A percentile compares a stretch with the other conserved stretches of the same genome.
These are phyloP conservation scores for Lasioglossum calceatum DNA, from an alignment of 2,888 invertebrate genomes.

Conservation along the genomic window DNA sequence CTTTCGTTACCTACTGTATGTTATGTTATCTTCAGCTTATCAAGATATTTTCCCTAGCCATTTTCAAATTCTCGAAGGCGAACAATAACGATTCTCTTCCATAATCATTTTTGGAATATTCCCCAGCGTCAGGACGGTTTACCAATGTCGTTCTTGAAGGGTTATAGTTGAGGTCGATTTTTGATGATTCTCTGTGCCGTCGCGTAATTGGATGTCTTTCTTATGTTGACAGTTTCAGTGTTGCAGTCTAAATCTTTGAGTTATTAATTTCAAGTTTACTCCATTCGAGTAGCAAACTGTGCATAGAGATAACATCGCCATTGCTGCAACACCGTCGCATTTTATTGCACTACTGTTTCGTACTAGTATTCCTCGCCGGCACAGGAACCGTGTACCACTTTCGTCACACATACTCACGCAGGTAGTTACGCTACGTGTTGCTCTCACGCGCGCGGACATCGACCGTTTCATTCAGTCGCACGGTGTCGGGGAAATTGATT, in stretches of 20 bases:
- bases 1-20: too few relatives aligned
- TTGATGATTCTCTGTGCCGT: background rate
- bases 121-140: too few relatives aligned
- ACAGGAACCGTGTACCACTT: slow-evolving; percentile 58
- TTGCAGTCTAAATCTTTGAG: background rate
- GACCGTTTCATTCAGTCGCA: slow-evolving; percentile 35
- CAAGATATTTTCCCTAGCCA: too few relatives aligned
- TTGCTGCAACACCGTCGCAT: background rate
- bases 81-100: too few relatives aligned
- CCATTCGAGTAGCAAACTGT: slow-evolving; percentile 8
- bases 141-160: background rate
- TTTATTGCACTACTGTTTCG: slow-evolving; percentile 41
- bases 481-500: background rate
- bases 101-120: too few relatives aligned
- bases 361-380: slow-evolving; percentile 18
- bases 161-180: background rate
- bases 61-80: too few relatives aligned
- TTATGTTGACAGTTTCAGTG: background rate
- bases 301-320: slow-evolving; percentile 13
- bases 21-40: too few relatives aligned
- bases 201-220: background rate
- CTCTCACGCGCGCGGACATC: slow-evolving; percentile 1
- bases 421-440: background rate
- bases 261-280: background rate
- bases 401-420: slow-evolving; percentile 25